Conservation (phyloP, 2,113 vertebrate genomes). For the Platysteira castanea region DNA sequence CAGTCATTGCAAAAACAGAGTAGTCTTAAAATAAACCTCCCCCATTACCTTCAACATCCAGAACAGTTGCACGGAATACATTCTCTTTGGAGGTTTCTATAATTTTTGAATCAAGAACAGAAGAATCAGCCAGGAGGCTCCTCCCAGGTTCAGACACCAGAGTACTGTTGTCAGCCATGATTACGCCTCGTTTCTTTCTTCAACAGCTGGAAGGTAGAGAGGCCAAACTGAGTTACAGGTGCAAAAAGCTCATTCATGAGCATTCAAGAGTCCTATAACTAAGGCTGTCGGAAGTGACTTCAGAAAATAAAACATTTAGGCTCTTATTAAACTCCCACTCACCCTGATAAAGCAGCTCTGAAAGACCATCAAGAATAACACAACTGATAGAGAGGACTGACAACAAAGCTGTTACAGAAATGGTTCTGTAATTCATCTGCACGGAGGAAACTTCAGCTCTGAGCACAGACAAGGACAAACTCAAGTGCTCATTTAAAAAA, state of each 20-base stretch:
- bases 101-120: slow-evolving; percentile 87
- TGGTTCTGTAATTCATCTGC: not conserved
- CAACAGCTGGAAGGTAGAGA: slow-evolving; percentile 7
- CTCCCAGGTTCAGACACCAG: slow-evolving; percentile 73
- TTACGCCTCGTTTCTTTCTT: not conserved
- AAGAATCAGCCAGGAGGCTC: slow-evolving; percentile 88
- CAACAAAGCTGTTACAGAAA: not conserved
- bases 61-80: slow-evolving; percentile 62
- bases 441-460: not conserved
- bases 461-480: not conserved
- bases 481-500: not conserved
- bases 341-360: not conserved
- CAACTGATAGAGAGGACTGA: not conserved
- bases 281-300: not conserved
- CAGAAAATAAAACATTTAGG: not conserved
- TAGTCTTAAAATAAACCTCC: not conserved
- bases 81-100: slow-evolving; percentile 86
- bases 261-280: not conserved
- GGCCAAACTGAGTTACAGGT: not conserved
- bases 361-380: not conserved
- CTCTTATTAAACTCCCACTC: not conserved
- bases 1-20: not conserved
- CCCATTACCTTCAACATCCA: slow-evolving; percentile 81
- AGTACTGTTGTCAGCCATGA: slow-evolving; percentile 87
- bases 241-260: not conserved